Conservation (phyloP, 2,888 invertebrate species). For the Pammene fasciana region DNA sequence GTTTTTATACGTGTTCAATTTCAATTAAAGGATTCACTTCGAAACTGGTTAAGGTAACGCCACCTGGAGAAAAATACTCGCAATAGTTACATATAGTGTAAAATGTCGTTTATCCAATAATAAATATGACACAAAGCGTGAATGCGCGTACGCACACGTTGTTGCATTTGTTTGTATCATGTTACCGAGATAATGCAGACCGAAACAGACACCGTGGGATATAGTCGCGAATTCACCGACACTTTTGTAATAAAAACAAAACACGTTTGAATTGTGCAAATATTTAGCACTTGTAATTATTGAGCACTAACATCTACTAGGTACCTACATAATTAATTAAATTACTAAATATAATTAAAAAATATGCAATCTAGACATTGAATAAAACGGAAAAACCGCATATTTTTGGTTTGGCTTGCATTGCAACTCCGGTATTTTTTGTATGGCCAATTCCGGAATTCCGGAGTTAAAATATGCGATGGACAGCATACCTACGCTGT, state of each 20-base stretch:
- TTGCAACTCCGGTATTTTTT: too few relatives aligned
- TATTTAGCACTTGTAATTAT: not conserved
- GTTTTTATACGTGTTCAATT: slow-evolving; percentile 6
- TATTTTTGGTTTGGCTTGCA: too few relatives aligned
- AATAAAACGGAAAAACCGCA: too few relatives aligned
- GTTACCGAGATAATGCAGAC: slow-evolving; percentile 32
- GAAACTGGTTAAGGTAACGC: not conserved
- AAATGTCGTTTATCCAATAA: slow-evolving; percentile 10
- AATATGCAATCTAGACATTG: too few relatives aligned
- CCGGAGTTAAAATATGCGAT: too few relatives aligned
- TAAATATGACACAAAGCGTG: slow-evolving; percentile 26
- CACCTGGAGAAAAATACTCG: not conserved
- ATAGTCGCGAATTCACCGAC: slow-evolving; percentile 10
- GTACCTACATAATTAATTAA: too few relatives aligned
- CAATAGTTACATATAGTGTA: too few relatives aligned
- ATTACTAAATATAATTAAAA: too few relatives aligned
- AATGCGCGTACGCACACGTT: slow-evolving; percentile 11
- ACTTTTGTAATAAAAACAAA: slow-evolving; percentile 16
- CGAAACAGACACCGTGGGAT: slow-evolving; percentile 17
- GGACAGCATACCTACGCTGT: too few relatives aligned
- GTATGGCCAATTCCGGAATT: too few relatives aligned
- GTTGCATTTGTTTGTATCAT: slow-evolving; percentile 28
- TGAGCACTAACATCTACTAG: not conserved
- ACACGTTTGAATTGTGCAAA: slow-evolving; percentile 6
- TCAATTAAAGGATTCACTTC: not conserved